Evolutionary conservation across 2,113 vertebrate genomes (phyloP).

Genomic region (Mionectes macconnelli): DNA sequence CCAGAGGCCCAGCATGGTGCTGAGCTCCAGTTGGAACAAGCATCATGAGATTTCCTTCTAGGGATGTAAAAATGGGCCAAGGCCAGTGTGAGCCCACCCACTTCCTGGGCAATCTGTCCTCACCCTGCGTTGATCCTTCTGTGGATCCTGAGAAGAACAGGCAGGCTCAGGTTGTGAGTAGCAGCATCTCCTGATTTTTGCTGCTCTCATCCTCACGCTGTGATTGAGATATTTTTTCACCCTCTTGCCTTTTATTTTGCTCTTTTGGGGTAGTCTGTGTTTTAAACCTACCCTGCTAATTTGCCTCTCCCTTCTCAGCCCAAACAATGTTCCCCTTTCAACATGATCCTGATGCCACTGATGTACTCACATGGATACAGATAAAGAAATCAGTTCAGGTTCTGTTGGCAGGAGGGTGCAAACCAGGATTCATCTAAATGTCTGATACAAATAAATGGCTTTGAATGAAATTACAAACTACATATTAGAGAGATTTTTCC

Average conservation of each 20-base stretch:
- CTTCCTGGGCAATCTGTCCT: not conserved
- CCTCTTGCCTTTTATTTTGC: not conserved
- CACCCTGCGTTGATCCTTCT: not conserved
- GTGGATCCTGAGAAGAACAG: not conserved
- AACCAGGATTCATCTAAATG: not conserved
- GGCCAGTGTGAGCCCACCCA: not conserved
- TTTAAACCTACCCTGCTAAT: not conserved
- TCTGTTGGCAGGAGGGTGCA: not conserved
- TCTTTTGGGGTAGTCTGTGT: not conserved
- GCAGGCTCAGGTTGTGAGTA: not conserved
- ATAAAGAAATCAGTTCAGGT: not conserved
- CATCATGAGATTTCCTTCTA: conserved; percentile 26
- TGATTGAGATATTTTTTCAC: conserved; percentile 9
- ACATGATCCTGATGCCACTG: not conserved
- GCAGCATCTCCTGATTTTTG: not conserved
- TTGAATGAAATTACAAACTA: not conserved
- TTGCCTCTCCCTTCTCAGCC: not conserved
- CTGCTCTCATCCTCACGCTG: not conserved
- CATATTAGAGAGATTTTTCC: not conserved
- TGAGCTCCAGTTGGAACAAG: not conserved
- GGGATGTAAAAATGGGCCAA: not conserved
- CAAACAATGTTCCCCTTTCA: conserved; percentile 4
- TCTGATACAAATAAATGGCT: not conserved
- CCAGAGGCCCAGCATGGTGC: not conserved
- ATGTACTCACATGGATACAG: not conserved